Conservation (phyloP, 2,888 invertebrate species). For the Tipula unca region DNA sequence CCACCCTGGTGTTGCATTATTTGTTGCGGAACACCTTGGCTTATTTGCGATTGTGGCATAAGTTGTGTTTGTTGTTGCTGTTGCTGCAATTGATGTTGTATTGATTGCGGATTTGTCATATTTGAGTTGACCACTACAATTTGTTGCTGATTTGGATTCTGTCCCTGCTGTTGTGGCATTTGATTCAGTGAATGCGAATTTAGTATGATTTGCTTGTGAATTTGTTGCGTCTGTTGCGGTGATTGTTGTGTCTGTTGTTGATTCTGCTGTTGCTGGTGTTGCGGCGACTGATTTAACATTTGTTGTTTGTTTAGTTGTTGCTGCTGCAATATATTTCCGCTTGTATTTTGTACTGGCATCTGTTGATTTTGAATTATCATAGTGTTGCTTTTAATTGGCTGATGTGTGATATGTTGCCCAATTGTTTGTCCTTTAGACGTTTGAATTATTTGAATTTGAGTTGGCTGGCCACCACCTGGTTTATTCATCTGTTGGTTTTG, state of each 20-base stretch:
- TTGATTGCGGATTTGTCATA: neutral
- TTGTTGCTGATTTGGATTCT: constrained; percentile 27
- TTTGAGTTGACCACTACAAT: constrained; percentile 10
- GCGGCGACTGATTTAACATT: constrained; percentile 26
- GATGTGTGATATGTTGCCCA: constrained; percentile 30
- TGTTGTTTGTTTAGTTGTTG: constrained; percentile 8
- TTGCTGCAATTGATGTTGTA: constrained; percentile 23
- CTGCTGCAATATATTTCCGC: neutral
- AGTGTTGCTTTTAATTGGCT: constrained; percentile 25
- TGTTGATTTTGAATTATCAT: constrained; percentile 24
- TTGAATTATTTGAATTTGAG: constrained; percentile 28
- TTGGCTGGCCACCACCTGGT: constrained; percentile 25
- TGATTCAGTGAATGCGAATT: neutral
- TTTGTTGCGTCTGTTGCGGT: neutral
- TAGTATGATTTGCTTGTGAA: neutral
- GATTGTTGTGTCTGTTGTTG: constrained; percentile 28
- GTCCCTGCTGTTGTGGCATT: constrained; percentile 29
- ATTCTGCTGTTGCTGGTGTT: constrained; percentile 30
- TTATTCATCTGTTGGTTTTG: constrained; percentile 26
- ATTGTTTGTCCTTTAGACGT: constrained; percentile 29
- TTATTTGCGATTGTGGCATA: constrained; percentile 27
- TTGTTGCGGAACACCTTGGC: constrained; percentile 28
- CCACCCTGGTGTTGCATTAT: constrained; percentile 27
- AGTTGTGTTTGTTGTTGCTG: constrained; percentile 27
- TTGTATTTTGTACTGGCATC: neutral